These are phyloP conservation scores for Hydrolagus affinis DNA, from an alignment of 2,113 vertebrate species.

Conservation along the genomic window DNA sequence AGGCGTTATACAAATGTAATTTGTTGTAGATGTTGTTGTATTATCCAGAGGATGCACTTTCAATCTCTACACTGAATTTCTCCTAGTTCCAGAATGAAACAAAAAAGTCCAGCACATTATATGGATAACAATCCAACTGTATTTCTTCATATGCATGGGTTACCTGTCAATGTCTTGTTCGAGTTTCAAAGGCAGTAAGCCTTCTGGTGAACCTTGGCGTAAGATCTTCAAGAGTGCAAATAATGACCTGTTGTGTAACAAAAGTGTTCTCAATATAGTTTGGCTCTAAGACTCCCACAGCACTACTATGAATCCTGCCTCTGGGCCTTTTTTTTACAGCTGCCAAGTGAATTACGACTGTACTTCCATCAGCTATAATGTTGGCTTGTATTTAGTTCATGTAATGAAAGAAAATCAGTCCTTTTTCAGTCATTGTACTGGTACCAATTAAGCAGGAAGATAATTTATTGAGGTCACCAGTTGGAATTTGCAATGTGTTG, in stretches of 20 bases:
- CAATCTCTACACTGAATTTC: not conserved
- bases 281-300: not conserved
- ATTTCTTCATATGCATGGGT: not conserved
- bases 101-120: not conserved
- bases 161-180: constrained; percentile 16
- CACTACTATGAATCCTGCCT: not conserved
- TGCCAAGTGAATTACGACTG: not conserved
- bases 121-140: no score
- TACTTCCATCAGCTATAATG: not conserved
- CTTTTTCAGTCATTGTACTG: not conserved
- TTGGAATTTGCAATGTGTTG: constrained; percentile 2
- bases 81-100: not conserved
- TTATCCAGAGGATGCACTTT: not conserved
- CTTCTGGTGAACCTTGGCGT: not conserved
- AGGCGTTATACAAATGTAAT: no score
- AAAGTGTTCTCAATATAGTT: not conserved
- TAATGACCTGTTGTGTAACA: constrained; percentile 1
- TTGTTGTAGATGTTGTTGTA: no score
- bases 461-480: not conserved
- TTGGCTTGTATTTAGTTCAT: not conserved
- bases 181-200: not conserved
- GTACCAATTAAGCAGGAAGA: not conserved
- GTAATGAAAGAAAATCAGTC: not conserved
- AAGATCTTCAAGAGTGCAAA: constrained; percentile 3
- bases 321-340: not conserved